Conservation (phyloP, 2,888 invertebrate genomes). For the Villa cingulata region DNA sequence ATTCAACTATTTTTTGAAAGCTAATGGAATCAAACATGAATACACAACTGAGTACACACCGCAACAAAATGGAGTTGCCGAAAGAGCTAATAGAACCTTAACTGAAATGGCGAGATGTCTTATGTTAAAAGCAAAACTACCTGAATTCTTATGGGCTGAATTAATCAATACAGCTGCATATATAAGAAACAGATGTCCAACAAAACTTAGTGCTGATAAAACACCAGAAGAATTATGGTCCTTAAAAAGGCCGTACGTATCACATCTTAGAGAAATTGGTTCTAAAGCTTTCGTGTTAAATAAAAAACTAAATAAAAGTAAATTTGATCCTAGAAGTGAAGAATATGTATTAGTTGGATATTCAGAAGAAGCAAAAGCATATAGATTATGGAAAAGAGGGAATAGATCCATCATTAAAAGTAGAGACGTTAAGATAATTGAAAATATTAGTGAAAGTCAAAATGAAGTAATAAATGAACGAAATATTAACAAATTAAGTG, state of each 20-base stretch:
- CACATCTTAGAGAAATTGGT: neutral
- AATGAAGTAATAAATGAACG: too few relatives aligned
- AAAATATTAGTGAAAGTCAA: too few relatives aligned
- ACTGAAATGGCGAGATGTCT: conserved; percentile 16
- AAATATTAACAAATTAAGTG: too few relatives aligned
- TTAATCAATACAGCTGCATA: conserved; percentile 14
- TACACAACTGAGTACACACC: conserved; percentile 13
- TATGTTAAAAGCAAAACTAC: conserved; percentile 9
- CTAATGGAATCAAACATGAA: conserved; percentile 13
- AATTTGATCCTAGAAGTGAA: neutral
- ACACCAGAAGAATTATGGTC: conserved; percentile 14
- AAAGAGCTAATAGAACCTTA: conserved; percentile 12
- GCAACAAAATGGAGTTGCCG: conserved; percentile 17
- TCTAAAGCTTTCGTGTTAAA: neutral
- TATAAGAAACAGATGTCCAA: conserved; percentile 14
- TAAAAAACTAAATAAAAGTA: neutral
- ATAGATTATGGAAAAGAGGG: neutral
- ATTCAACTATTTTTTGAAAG: conserved; percentile 11
- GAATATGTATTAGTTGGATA: conserved; percentile 5
- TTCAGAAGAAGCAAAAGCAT: neutral
- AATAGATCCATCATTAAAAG: neutral
- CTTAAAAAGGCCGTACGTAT: neutral
- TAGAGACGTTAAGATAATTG: neutral
- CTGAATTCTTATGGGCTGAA: conserved; percentile 15
- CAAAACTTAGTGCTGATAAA: conserved; percentile 9